Evolutionary conservation across 2,888 invertebrate genomes (phyloP).

Genomic region (Carpatolechia fugitivella): DNA sequence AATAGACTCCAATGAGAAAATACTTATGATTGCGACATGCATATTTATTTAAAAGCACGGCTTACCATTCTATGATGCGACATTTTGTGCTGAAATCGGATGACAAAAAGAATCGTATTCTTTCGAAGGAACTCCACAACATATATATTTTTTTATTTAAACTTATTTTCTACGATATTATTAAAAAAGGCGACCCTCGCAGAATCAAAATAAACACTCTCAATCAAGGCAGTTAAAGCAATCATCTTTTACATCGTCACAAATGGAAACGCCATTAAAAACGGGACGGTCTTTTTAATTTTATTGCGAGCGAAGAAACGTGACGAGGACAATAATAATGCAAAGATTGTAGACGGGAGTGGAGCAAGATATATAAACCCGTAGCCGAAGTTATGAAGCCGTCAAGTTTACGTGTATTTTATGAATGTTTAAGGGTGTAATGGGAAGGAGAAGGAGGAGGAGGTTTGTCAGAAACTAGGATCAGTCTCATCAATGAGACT

Average conservation of each 20-base stretch:
- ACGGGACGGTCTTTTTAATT: slow-evolving; percentile 1
- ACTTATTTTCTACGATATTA: too few relatives aligned
- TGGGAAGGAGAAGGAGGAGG: not conserved
- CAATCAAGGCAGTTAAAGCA: not conserved
- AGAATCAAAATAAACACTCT: not conserved
- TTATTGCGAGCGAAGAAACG: slow-evolving; percentile 4
- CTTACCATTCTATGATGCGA: too few relatives aligned
- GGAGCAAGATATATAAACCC: not conserved
- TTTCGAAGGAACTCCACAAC: too few relatives aligned
- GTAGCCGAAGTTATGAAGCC: slow-evolving; percentile 2
- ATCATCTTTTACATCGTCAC: slow-evolving; percentile 1
- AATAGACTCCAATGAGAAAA: not conserved
- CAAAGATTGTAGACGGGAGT: not conserved
- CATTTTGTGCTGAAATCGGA: too few relatives aligned
- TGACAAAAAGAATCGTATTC: too few relatives aligned
- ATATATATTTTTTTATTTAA: too few relatives aligned
- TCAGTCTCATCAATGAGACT: too few relatives aligned
- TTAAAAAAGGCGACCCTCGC: not conserved
- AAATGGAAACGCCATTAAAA: slow-evolving; percentile 7
- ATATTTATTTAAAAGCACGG: too few relatives aligned
- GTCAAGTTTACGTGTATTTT: slow-evolving; percentile 6
- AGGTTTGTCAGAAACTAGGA: too few relatives aligned
- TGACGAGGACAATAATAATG: not conserved
- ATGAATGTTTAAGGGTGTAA: not conserved
- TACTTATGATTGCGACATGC: too few relatives aligned